Evolutionary conservation across 2,797 vertebrate genomes (phyloP), one percentile per base, ranked within the genome.

Genomic region (Smutsia gigantea): DNA sequence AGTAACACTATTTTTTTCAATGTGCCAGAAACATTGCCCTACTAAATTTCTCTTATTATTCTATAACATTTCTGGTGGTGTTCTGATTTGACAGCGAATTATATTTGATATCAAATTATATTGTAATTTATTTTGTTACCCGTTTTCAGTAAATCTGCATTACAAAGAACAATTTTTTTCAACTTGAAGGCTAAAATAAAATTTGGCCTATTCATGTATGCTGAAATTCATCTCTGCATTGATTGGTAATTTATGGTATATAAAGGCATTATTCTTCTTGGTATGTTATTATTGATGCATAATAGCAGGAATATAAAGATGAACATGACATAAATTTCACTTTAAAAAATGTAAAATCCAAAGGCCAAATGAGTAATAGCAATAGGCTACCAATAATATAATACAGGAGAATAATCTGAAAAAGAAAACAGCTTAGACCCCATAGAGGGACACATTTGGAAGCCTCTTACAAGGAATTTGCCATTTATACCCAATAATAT

Each of bases 261-360:
- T 39, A 81, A 46, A 81, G n/a, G 9, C 4, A 74, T 77, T 87
- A 74, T 77, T 87, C 0, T 78, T 68, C 37, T 75, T 79, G 13
- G 17, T 31, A 71, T 84, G 5, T 61, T 91, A 81, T 69, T 71
- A 72, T 3, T 53, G 25, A 89, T 83, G 9, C 4, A 59, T 53
- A 29, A 86, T 21, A 72, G 51, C 1, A 25, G 0, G 29, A 85
- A 49, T 72, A 71, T 34, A 78, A 93, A 66, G 37, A 74, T 72
- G 17, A 89, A 29, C 21, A 27, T 75, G 18, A 72, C 61, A 89
- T 19, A 85, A 71, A 89, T 83, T 85, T 1, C 25, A 46, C 14
- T 92, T 68, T 90, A 53, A 95, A 59, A 42, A 57, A 69, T 49
- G 3, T 69, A 57, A 97, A 92, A 79, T 90, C 2, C 71, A 95